Percentiles rank a stretch among this genome's conserved stretches.
Evolutionary conservation across 2,797 vertebrate species (phyloP).

Genomic region (Perdix hodgsoniae): DNA sequence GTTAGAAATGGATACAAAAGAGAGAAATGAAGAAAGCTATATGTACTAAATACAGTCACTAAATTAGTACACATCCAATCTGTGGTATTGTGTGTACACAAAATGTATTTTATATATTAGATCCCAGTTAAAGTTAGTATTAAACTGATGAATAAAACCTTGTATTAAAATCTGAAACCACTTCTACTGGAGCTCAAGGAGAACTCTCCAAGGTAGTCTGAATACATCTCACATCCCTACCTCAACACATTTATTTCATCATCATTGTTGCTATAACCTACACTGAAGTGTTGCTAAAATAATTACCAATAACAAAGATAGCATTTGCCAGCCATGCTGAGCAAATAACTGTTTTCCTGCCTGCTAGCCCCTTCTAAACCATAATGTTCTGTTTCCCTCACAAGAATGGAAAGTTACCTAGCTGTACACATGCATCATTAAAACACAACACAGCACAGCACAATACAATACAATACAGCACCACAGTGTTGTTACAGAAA

Average conservation of each 20-base stretch:
- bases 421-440: not conserved
- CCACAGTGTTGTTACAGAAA: conserved; percentile 20
- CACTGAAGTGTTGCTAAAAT: not conserved
- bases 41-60: not conserved
- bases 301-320: not conserved
- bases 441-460: rapidly evolving
- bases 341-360: not conserved
- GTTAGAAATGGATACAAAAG: not conserved
- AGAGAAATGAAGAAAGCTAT: not conserved
- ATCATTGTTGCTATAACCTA: not conserved
- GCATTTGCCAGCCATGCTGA: not conserved
- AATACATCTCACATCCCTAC: not conserved
- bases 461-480: not conserved
- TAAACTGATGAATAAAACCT: not conserved
- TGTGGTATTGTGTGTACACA: not conserved
- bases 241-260: rapidly evolving
- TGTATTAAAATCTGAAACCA: not conserved
- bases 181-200: not conserved
- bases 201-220: not conserved
- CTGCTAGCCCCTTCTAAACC: not conserved
- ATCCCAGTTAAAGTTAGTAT: not conserved
- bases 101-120: not conserved
- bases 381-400: not conserved
- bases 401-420: conserved; percentile 9
- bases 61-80: not conserved